Conservation (phyloP, 2,113 vertebrate species). For the Pteruthius melanotis region DNA sequence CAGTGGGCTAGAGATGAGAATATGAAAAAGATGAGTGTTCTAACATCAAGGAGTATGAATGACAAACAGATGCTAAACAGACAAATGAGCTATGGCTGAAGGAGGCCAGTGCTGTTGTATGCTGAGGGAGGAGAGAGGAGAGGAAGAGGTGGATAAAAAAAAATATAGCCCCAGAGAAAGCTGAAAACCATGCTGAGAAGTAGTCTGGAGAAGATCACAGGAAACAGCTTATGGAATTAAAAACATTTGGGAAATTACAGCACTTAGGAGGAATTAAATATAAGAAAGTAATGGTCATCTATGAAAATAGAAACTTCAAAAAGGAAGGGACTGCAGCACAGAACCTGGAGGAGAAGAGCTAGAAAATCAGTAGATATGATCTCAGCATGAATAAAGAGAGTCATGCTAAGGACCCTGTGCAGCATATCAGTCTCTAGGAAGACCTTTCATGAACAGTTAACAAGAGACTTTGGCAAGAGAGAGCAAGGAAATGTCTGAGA, state of each 20-base stretch:
- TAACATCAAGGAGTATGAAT: conserved; percentile 67
- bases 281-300: conserved; percentile 48
- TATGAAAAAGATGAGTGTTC: conserved; percentile 68
- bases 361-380: conserved; percentile 21
- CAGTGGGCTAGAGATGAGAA: conserved; percentile 58
- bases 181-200: conserved; percentile 52
- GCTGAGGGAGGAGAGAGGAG: conserved; percentile 39
- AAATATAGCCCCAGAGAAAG: conserved; percentile 51
- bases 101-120: conserved; percentile 50
- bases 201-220: conserved; percentile 60
- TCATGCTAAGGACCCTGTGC: not conserved
- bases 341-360: conserved; percentile 43
- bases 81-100: conserved; percentile 67
- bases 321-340: conserved; percentile 3
- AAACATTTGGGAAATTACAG: conserved; percentile 62
- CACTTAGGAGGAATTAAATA: conserved; percentile 55
- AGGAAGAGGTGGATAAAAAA: conserved; percentile 65
- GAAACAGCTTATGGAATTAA: conserved; percentile 57
- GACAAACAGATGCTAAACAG: conserved; percentile 71
- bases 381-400: conserved; percentile 2
- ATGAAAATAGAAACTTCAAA: conserved; percentile 48
- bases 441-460: conserved; percentile 31
- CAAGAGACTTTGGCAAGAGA: conserved; percentile 21
- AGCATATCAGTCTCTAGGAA: not conserved
- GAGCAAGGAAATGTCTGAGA: not conserved